phyloP scores from a whole-genome alignment of 2,888 invertebrate species.

The Limenitis camilla region DNA sequence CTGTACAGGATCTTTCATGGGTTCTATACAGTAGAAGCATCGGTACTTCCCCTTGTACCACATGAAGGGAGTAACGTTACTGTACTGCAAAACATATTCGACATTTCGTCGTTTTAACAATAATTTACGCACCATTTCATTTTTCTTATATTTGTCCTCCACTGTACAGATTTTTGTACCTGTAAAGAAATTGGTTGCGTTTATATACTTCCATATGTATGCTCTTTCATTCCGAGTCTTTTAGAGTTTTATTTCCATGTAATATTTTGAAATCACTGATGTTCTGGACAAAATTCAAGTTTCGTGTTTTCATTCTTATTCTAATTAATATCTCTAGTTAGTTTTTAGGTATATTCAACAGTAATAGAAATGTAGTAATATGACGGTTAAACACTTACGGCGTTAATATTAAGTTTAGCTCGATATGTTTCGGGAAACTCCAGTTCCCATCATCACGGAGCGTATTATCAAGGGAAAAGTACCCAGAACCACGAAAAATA shows the following conservation, averaged over 20 bases:
- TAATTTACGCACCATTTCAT: conserved; percentile 52
- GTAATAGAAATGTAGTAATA: too few species aligned
- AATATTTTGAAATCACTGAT: neutral
- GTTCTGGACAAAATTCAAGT: neutral
- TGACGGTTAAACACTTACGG: too few species aligned
- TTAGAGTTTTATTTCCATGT: neutral
- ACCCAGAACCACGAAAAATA: too few species aligned
- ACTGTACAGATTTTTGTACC: conserved; percentile 52
- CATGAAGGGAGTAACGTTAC: conserved; percentile 61
- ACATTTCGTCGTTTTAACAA: conserved; percentile 57
- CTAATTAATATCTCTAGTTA: too few species aligned
- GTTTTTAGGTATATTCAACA: too few species aligned
- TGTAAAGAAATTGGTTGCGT: conserved; percentile 52
- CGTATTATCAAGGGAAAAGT: too few species aligned
- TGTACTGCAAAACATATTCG: conserved; percentile 61
- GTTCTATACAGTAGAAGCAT: conserved; percentile 61
- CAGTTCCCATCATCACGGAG: too few species aligned
- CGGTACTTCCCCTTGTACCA: conserved; percentile 62
- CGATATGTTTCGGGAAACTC: too few species aligned
- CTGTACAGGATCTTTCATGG: conserved; percentile 49
- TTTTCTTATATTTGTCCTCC: conserved; percentile 64
- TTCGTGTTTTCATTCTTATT: too few species aligned
- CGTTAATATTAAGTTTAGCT: too few species aligned
- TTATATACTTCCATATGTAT: conserved; percentile 13
- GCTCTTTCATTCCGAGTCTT: neutral